Evolutionary conservation across 2,888 invertebrate species (phyloP).

Genomic region (Ptilodon capucinus): DNA sequence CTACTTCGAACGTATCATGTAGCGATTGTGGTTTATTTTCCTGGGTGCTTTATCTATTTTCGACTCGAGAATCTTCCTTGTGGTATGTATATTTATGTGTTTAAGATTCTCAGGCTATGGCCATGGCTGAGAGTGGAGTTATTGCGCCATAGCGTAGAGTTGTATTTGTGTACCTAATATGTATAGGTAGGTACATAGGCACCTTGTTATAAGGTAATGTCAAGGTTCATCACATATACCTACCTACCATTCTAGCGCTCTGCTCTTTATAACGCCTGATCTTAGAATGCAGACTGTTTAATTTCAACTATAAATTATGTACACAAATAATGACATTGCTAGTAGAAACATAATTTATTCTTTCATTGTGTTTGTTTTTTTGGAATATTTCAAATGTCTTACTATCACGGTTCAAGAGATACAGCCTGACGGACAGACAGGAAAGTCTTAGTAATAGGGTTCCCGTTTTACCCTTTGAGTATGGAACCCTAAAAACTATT

Average conservation of each 20-base stretch:
- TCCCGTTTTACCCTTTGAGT: no score
- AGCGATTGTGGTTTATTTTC: constrained; percentile 74
- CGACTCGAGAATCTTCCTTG: constrained; percentile 47
- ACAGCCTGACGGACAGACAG: no score
- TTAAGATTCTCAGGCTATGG: constrained; percentile 4
- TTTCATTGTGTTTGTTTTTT: no score
- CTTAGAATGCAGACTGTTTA: not conserved
- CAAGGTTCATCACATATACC: constrained; percentile 48
- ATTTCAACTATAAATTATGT: no score
- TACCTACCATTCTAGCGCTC: not conserved
- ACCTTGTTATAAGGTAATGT: constrained; percentile 42
- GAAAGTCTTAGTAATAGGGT: no score
- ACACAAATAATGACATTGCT: no score
- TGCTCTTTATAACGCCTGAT: not conserved
- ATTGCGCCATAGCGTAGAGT: not conserved
- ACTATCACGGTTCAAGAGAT: no score
- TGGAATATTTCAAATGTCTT: no score
- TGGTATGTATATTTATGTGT: constrained; percentile 44
- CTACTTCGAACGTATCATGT: constrained; percentile 74
- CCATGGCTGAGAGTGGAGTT: constrained; percentile 3
- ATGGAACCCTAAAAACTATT: no score
- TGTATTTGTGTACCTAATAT: constrained; percentile 5
- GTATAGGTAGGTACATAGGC: constrained; percentile 1
- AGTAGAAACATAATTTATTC: no score
- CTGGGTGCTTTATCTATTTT: constrained; percentile 67